phyloP scores from a whole-genome alignment of 2,797 vertebrate species.

The Eptatretus atami region DNA sequence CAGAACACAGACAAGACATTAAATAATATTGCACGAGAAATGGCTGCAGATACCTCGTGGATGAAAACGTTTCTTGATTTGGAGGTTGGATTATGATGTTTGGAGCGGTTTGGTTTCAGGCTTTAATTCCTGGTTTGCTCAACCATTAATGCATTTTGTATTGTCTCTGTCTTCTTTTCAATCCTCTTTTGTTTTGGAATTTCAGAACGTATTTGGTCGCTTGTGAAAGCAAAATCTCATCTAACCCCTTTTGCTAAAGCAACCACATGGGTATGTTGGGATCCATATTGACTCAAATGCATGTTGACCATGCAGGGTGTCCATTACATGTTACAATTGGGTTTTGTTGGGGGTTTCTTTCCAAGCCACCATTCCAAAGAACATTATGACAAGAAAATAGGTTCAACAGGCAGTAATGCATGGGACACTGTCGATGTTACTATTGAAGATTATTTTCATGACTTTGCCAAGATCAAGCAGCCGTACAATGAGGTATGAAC shows the following conservation, averaged over 20 bases:
- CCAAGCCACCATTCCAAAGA: conserved; percentile 55
- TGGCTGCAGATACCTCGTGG: conserved; percentile 51
- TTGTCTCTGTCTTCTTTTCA: too few relatives aligned
- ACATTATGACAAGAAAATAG: conserved; percentile 84
- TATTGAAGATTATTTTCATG: conserved; percentile 85
- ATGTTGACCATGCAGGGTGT: too few relatives aligned
- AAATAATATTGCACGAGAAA: conserved; percentile 45
- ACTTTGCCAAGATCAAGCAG: conserved; percentile 81
- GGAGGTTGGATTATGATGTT: conserved; percentile 24
- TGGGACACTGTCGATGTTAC: conserved; percentile 91
- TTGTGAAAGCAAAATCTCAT: too few relatives aligned
- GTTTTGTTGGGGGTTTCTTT: conserved; percentile 8
- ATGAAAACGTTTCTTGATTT: conserved; percentile 87
- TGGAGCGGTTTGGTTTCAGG: too few relatives aligned
- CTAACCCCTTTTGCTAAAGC: too few relatives aligned
- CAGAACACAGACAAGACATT: conserved; percentile 35
- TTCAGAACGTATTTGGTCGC: too few relatives aligned
- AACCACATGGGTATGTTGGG: too few relatives aligned
- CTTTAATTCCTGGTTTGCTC: too few relatives aligned
- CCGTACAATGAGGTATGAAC: conserved; percentile 53
- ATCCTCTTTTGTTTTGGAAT: too few relatives aligned
- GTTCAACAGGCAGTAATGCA: conserved; percentile 42
- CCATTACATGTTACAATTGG: too few relatives aligned
- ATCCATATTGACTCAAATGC: too few relatives aligned
- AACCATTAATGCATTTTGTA: too few relatives aligned